Base-by-base conservation (phyloP, 2,797 vertebrate genomes). In the Sebastes dallii region DNA sequence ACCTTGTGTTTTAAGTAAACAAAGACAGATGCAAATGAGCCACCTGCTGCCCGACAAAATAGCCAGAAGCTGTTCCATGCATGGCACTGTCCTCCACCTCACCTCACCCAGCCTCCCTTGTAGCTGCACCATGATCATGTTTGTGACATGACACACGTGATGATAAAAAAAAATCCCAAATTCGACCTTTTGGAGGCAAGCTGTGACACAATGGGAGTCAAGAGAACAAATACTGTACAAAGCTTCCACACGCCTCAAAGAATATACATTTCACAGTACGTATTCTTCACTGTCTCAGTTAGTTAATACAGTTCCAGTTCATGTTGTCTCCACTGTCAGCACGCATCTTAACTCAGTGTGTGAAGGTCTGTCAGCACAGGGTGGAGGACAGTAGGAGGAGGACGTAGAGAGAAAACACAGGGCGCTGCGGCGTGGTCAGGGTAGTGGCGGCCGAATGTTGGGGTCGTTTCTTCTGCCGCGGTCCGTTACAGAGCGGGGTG, bases 401-500 rank as follows among this genome's bases (percentile, higher is more conserved):
- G 25, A 81, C 2, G 22, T 6, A 54, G 24, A 83, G 61, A 1
- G 75, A 34, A 20, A 91, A 54, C 68, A 52, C 30, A 1, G 50
- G 52, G 64, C 66, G 70, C 30, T 2, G 52, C 3, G 39, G 58
- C 0, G n/a, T 3, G 64, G 64, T 52, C 50, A 67, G 66, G 46
- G 59, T 10, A 1, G 25, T 2, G 50, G 86, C 86, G 1, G 88
- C 72, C 0, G 91, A 93, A 1, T 60, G 60, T 3, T 34, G 86
- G 16, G 90, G 94, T 9, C 96, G 94, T 87, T 95, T 93, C 77
- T 84, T 93, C 75, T 88, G 92, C 20, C 88, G 83, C 0, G 97
- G 97, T 12, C 98, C 98, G 0, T 99, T 99, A 90, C 98, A 99
- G 73, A 99, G 97, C 0, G 98, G 96, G 0, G 97, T 98, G 95